Evolutionary conservation across 1,140 invertebrate genomes (phyloP).

Genomic region (Helicoverpa zea): DNA sequence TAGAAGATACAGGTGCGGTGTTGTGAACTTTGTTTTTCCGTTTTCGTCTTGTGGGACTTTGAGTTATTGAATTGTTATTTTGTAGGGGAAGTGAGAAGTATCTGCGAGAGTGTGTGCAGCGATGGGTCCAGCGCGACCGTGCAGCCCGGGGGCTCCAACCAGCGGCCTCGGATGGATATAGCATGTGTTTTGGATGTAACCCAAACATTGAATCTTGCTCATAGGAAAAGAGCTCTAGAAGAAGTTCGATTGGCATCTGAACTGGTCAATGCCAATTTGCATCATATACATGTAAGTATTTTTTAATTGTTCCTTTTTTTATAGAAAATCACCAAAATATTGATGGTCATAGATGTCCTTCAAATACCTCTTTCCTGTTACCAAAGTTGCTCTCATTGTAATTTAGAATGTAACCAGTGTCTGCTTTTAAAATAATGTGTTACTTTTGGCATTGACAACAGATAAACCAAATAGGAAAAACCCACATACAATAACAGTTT

Average conservation of each 20-base stretch:
- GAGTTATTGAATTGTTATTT: slow-evolving; percentile 64
- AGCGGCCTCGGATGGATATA: slow-evolving; percentile 94
- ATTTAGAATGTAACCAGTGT: background rate
- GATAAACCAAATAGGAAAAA: background rate
- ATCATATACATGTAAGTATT: slow-evolving; percentile 93
- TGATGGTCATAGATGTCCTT: slow-evolving; percentile 74
- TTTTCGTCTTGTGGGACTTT: slow-evolving; percentile 56
- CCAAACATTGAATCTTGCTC: slow-evolving; percentile 90
- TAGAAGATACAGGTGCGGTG: slow-evolving; percentile 79
- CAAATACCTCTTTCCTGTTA: slow-evolving; percentile 27
- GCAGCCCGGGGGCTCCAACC: slow-evolving; percentile 82
- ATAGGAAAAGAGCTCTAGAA: slow-evolving; percentile 93
- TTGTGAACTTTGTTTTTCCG: slow-evolving; percentile 64
- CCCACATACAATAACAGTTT: no score
- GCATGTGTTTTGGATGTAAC: slow-evolving; percentile 96
- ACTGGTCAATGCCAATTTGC: slow-evolving; percentile 92
- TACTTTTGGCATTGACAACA: no score
- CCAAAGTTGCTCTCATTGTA: background rate
- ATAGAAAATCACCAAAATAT: slow-evolving; percentile 64
- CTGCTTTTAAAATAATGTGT: background rate
- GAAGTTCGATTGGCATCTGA: slow-evolving; percentile 94
- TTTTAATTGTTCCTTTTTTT: background rate
- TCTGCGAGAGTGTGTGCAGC: slow-evolving; percentile 92
- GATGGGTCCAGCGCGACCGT: slow-evolving; percentile 91
- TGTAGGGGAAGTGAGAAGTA: slow-evolving; percentile 88